Evolutionary conservation across 1,140 invertebrate genomes (phyloP).

Genomic region (Brachionus rubens): DNA sequence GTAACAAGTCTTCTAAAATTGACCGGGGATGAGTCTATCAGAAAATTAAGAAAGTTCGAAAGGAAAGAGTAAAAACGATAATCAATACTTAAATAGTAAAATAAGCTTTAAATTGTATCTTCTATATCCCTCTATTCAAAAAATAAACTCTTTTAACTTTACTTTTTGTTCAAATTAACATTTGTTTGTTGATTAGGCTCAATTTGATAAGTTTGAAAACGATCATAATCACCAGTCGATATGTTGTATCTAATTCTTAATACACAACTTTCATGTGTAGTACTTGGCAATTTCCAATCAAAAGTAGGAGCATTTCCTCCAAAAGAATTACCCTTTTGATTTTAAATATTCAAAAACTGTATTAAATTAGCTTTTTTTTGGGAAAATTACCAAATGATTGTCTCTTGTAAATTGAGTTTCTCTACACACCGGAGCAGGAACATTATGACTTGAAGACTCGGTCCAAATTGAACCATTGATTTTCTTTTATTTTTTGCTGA

Average conservation of each 20-base stretch:
- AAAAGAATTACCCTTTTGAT: slow-evolving; percentile 51
- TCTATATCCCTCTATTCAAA: too few relatives aligned
- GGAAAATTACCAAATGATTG: slow-evolving; percentile 54
- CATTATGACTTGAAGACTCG: slow-evolving; percentile 53
- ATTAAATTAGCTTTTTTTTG: background rate
- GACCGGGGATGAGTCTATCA: too few relatives aligned
- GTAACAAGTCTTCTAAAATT: too few relatives aligned
- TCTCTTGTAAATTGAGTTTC: slow-evolving; percentile 57
- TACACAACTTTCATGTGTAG: slow-evolving; percentile 54
- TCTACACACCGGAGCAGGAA: slow-evolving; percentile 53
- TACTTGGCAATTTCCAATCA: slow-evolving; percentile 58
- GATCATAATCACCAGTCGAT: slow-evolving; percentile 57
- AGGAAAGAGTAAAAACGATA: background rate
- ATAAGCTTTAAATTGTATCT: too few relatives aligned
- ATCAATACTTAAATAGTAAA: slow-evolving; percentile 48
- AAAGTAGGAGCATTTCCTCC: slow-evolving; percentile 53
- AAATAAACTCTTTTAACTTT: slow-evolving; percentile 52
- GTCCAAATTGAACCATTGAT: slow-evolving; percentile 53
- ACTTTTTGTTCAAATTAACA: slow-evolving; percentile 49
- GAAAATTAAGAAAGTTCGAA: too few relatives aligned
- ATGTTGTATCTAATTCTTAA: slow-evolving; percentile 60
- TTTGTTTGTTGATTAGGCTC: slow-evolving; percentile 44
- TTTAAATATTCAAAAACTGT: background rate
- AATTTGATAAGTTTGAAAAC: slow-evolving; percentile 50
- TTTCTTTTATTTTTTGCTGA: slow-evolving; percentile 49